These are phyloP conservation scores for Meles meles DNA, from an alignment of 2,113 vertebrate genomes.

Conservation along the genomic window DNA sequence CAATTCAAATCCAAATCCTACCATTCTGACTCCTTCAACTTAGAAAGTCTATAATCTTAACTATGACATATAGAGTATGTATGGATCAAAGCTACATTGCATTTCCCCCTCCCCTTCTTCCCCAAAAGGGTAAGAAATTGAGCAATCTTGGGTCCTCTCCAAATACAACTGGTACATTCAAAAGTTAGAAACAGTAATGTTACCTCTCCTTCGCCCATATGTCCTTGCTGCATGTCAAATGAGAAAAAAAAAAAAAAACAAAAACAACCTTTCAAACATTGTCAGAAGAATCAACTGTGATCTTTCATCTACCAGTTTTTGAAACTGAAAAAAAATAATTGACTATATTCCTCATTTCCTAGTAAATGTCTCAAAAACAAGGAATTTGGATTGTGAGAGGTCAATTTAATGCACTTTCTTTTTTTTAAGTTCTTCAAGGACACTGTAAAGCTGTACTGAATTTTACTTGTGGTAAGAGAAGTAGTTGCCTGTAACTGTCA, in stretches of 20 bases:
- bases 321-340: constrained; percentile 56
- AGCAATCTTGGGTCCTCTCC: constrained; percentile 70
- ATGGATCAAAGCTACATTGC: constrained; percentile 46
- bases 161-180: constrained; percentile 84
- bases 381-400: background rate
- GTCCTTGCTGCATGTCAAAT: constrained; percentile 99
- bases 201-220: constrained; percentile 99
- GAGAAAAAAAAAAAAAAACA: constrained; percentile 87
- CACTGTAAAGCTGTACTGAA: constrained; percentile 5
- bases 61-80: constrained; percentile 57
- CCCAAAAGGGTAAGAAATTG: constrained; percentile 63
- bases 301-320: constrained; percentile 62
- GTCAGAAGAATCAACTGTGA: constrained; percentile 83
- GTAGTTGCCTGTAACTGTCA: background rate
- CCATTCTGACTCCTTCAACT: background rate
- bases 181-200: constrained; percentile 88
- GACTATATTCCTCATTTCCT: constrained; percentile 21
- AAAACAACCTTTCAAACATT: constrained; percentile 87
- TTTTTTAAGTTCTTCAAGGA: constrained; percentile 36
- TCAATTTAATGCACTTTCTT: background rate
- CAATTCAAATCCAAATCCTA: constrained; percentile 46
- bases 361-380: constrained; percentile 44
- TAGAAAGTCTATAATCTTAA: constrained; percentile 43
- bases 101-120: background rate
- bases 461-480: constrained; percentile 6